Conservation (phyloP, 1,140 invertebrate genomes). For the Drosophila cardini region DNA sequence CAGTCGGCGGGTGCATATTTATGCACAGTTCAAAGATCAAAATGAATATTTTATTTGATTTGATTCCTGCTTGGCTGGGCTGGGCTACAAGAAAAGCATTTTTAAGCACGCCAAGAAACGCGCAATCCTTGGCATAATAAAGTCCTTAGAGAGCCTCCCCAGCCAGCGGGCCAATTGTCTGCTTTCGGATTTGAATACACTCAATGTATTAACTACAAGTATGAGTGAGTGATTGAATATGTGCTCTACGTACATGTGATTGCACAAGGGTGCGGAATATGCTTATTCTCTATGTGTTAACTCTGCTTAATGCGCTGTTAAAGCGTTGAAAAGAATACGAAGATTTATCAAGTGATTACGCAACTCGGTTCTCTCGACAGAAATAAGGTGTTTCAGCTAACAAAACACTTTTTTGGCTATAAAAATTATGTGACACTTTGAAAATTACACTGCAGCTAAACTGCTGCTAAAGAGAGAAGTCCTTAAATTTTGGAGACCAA, state of each 20-base stretch:
- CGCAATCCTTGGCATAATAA: constrained; percentile 67
- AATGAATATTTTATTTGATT: constrained; percentile 82
- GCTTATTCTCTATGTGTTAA: constrained; percentile 5
- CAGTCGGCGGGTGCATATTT: constrained; percentile 64
- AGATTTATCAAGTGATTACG: constrained; percentile 2
- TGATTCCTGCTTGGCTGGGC: constrained; percentile 62
- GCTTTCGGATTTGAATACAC: constrained; percentile 41
- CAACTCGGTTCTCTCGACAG: background rate
- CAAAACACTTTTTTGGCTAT: too few species aligned
- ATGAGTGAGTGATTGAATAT: constrained; percentile 43
- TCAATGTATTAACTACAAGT: constrained; percentile 1
- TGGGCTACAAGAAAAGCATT: constrained; percentile 72
- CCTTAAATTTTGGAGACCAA: too few species aligned
- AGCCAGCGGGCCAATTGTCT: constrained; percentile 66
- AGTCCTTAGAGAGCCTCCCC: constrained; percentile 61
- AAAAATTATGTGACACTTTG: too few species aligned
- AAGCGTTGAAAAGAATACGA: background rate
- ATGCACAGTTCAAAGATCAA: constrained; percentile 81
- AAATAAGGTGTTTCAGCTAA: background rate
- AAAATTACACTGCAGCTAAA: too few species aligned
- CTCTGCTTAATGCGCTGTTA: constrained; percentile 15
- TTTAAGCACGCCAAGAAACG: constrained; percentile 71
- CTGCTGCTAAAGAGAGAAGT: too few species aligned
- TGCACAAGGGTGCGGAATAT: background rate
- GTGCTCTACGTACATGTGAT: constrained; percentile 11